Percentiles rank a stretch among this genome's conserved stretches.
Evolutionary conservation across 1,140 invertebrate genomes (phyloP).

Genomic region (Sarcophaga peregrina): DNA sequence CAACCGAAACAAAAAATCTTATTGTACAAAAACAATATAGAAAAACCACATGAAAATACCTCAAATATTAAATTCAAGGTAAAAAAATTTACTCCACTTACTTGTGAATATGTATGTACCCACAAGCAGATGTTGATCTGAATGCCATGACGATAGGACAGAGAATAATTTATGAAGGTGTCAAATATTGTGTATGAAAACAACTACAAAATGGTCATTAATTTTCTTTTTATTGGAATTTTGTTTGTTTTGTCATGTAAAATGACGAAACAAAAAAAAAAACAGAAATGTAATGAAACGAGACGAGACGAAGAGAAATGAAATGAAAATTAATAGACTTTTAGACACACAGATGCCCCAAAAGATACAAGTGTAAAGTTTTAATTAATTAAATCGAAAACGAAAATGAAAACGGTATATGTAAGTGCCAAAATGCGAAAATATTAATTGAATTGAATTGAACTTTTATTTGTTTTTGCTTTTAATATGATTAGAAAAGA

Average conservation of each 20-base stretch:
- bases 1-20: background rate
- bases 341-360: background rate
- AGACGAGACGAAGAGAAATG: too few relatives aligned
- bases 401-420: background rate
- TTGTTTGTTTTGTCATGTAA: constrained; percentile 5
- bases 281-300: background rate
- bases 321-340: constrained; percentile 16
- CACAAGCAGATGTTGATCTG: background rate
- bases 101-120: background rate
- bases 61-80: background rate
- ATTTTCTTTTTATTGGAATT: background rate
- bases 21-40: background rate
- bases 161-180: background rate
- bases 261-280: background rate
- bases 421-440: too few relatives aligned
- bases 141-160: background rate
- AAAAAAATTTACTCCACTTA: background rate
- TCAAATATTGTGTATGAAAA: background rate
- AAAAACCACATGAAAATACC: background rate
- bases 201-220: constrained; percentile 14
- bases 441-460: too few relatives aligned
- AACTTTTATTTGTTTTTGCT: too few relatives aligned
- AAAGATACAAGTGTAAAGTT: background rate
- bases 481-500: too few relatives aligned
- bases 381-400: constrained; percentile 1